These are phyloP conservation scores for Mastigias papua DNA, from an alignment of 30 jellyfish, hydroid and myxozoan genomes.

Conservation along the genomic window DNA sequence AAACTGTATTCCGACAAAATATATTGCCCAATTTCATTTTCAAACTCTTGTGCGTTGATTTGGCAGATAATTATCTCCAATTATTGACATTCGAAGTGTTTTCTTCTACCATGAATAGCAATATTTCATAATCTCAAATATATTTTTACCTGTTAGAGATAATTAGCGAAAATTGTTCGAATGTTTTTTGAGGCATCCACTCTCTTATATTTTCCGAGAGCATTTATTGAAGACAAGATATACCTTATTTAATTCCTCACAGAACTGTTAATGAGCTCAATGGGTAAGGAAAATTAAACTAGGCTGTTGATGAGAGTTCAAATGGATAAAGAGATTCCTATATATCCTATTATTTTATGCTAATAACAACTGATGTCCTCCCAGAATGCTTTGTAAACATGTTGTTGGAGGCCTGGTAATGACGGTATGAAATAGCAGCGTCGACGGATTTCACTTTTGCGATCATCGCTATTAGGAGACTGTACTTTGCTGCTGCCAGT, in stretches of 20 bases:
- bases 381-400: slow-evolving; percentile 38
- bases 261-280: no score
- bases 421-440: slow-evolving; percentile 44
- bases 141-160: not conserved
- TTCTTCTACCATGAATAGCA: not conserved
- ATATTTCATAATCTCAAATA: not conserved
- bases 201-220: not conserved
- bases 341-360: not conserved
- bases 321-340: no score
- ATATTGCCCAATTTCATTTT: no score
- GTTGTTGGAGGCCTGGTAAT: slow-evolving; percentile 31
- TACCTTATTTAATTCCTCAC: no score
- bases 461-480: slow-evolving; percentile 43
- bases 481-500: slow-evolving; percentile 33
- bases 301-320: no score
- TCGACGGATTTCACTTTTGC: not conserved
- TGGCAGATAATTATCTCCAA: not conserved
- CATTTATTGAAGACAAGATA: not conserved
- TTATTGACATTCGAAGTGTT: not conserved
- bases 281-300: no score
- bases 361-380: not conserved
- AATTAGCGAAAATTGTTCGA: not conserved
- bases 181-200: not conserved
- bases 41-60: no score
- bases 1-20: no score